Base-by-base conservation (phyloP, 1,140 invertebrate genomes). In the Micrasema longulum region DNA sequence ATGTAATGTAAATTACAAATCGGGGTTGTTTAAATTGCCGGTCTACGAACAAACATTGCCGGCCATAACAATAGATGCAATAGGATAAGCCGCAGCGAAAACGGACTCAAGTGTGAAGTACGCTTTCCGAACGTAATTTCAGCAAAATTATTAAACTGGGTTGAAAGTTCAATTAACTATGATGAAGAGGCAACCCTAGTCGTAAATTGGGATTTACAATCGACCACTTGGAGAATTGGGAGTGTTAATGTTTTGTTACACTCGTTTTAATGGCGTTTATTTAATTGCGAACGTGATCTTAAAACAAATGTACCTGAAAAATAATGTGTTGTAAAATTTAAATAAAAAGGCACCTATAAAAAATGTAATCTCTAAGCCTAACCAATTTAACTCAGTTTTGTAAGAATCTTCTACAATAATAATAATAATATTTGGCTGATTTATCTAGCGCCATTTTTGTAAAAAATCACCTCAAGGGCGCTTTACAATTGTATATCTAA, bases 91-190 rank as follows among this genome's bases (percentile, higher is more conserved):
- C 48, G 50, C 65, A 60, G 64, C 60, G 73, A 68, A 69, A 75
- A 72, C 66, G 73, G 73, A 69, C 68, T 55, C 63, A 57, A 72
- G 57, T 66, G 67, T 72, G 71, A 75, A 72, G 64, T 65, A 66
- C 62, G 73, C 69, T 72, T 75, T 71, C 73, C 73, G 73, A 75
- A 69, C 73, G 70, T 69, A 71, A 69, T 71, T 71, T 71, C 64
- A 64, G 55, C 68, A 72, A 68, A 75, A 69, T 75, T 75, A 75
- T 75, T 57, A 68, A 75, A 72, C 69, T 72, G 69, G 73, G 69
- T 75, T 69, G 70, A 75, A 75, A 75, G 73, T 70, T 75, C 65
- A 72, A 75, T 75, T 75, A 72, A 75, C 69, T 71, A 55, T 38
- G 36, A 60, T 45, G 43, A 26, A 63, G 60, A 22, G 22, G 43